Percentiles rank a stretch among this genome's conserved stretches.
Conservation (phyloP, 2,113 vertebrate genomes). For the Cyphomyrus plagiostoma region DNA sequence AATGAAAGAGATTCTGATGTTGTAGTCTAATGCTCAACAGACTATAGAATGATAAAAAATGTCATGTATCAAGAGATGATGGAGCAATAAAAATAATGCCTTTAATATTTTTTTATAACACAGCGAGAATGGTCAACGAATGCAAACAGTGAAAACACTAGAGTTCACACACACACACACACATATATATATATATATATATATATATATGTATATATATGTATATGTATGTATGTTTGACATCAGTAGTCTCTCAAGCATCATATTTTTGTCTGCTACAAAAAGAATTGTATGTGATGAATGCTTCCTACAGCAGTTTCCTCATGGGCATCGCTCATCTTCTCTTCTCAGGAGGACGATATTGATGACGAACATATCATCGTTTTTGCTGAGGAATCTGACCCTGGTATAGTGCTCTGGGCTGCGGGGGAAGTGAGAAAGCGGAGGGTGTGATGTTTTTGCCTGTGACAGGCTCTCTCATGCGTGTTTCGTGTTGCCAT, state of each 20-base stretch:
- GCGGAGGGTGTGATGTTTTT: neutral
- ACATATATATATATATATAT: neutral
- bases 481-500: neutral
- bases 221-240: neutral
- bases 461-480: neutral
- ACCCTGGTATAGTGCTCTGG: constrained; percentile 63
- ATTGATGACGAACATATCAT: constrained; percentile 85
- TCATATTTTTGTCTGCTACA: neutral
- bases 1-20: too few relatives aligned
- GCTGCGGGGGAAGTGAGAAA: neutral
- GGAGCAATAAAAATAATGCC: neutral
- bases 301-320: neutral
- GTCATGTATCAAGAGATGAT: too few relatives aligned
- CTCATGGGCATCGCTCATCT: constrained; percentile 21
- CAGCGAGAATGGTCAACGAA: neutral
- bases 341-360: constrained; percentile 71
- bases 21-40: too few relatives aligned
- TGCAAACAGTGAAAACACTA: neutral
- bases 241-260: neutral
- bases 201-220: too few relatives aligned
- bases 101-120: neutral
- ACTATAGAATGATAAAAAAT: too few relatives aligned
- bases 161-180: neutral
- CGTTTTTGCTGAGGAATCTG: constrained; percentile 84
- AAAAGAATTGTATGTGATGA: neutral